Evolutionary conservation across 1,140 invertebrate species (phyloP).

Genomic region (Heliconius eleuchia): DNA sequence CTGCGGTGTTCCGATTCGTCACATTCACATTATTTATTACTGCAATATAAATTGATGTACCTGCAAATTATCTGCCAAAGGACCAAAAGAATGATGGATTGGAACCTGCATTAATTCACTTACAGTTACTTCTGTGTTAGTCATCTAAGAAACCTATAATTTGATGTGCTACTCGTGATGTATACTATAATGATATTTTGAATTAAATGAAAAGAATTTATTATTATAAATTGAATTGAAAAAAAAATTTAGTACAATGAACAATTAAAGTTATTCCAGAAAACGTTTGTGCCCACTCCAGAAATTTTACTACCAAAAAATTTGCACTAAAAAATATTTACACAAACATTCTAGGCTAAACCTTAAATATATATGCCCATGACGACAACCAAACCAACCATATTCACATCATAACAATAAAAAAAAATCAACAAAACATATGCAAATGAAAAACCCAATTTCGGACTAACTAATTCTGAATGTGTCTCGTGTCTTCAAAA

Average conservation of each 20-base stretch:
- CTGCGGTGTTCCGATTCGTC: slow-evolving; percentile 37
- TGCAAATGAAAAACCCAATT: slow-evolving; percentile 24
- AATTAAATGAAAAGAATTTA: neutral
- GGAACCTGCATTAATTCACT: slow-evolving; percentile 1
- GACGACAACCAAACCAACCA: no score
- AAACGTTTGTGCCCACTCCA: no score
- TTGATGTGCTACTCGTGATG: neutral
- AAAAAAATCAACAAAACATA: neutral
- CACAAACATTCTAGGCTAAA: no score
- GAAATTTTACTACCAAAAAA: no score
- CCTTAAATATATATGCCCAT: no score
- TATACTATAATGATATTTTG: no score
- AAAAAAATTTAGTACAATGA: no score
- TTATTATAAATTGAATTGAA: no score
- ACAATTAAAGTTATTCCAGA: no score
- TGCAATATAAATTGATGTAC: slow-evolving; percentile 28
- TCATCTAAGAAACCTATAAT: neutral
- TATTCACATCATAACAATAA: neutral
- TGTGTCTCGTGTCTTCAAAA: slow-evolving; percentile 23
- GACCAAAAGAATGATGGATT: slow-evolving; percentile 16
- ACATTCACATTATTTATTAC: slow-evolving; percentile 39
- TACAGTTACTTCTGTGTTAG: slow-evolving; percentile 15
- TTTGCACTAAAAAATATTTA: no score
- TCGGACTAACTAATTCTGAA: slow-evolving; percentile 26
- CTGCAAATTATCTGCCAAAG: slow-evolving; percentile 22